A percentile compares a stretch with the other conserved stretches of the same genome.
Evolutionary conservation across 2,113 vertebrate genomes (phyloP).

Genomic region (Sceloporus undulatus): DNA sequence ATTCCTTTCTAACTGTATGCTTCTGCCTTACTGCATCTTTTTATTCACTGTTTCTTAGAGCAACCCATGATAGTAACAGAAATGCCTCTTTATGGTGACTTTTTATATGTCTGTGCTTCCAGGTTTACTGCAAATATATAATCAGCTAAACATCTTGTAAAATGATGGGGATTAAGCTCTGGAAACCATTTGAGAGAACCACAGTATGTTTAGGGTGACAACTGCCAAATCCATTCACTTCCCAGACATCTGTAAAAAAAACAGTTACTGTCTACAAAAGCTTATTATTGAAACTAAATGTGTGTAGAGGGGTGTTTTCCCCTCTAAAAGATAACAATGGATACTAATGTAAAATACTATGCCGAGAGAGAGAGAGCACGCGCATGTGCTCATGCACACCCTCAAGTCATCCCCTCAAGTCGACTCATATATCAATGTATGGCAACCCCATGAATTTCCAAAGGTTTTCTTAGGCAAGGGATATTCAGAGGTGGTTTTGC

Average conservation of each 20-base stretch:
- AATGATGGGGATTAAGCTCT: conserved; percentile 14
- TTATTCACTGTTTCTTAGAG: not conserved
- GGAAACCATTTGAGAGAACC: conserved; percentile 33
- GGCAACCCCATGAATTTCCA: too few species aligned
- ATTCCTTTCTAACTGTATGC: not conserved
- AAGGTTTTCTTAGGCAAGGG: too few species aligned
- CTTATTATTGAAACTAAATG: not conserved
- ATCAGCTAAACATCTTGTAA: conserved; percentile 42
- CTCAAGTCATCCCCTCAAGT: not conserved
- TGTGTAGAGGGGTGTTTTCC: not conserved
- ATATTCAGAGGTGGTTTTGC: too few species aligned
- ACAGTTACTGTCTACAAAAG: not conserved
- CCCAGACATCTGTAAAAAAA: not conserved
- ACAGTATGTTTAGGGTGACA: not conserved
- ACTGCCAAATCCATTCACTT: conserved; percentile 25
- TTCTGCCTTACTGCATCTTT: not conserved
- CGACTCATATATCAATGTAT: not conserved
- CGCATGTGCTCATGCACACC: too few species aligned
- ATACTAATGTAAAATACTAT: conserved; percentile 26
- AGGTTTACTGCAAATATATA: not conserved
- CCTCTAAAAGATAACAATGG: conserved; percentile 5
- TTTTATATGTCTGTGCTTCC: conserved; percentile 7
- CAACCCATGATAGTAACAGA: not conserved
- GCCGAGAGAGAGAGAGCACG: not conserved
- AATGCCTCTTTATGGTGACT: not conserved